A percentile compares a stretch with the other conserved stretches of the same genome.
Conservation (phyloP, 53 echinoderm and acorn worm species). For the Holothuria scabra region DNA sequence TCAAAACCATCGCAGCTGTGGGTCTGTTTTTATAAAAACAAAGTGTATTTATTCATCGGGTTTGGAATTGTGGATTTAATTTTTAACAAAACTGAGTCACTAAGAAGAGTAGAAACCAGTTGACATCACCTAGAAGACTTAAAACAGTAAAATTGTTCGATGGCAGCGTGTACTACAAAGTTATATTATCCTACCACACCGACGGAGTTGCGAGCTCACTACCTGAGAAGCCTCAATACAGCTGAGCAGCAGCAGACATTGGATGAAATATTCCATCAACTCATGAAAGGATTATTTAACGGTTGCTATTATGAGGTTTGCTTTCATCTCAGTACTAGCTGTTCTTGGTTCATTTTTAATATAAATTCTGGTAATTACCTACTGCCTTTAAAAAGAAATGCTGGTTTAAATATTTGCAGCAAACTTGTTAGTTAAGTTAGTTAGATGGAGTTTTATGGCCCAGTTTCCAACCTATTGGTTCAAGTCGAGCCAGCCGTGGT, state of each 20-base stretch:
- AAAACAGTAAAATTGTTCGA: neutral
- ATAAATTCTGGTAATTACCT: neutral
- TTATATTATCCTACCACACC: conserved; percentile 23
- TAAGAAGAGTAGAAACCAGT: neutral
- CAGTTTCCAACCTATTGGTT: no score
- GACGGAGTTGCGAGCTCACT: conserved; percentile 14
- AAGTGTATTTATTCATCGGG: no score
- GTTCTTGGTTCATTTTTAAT: neutral
- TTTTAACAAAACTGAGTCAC: no score
- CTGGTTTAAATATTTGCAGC: no score
- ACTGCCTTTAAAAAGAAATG: no score
- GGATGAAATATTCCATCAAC: conserved; percentile 84
- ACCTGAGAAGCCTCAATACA: conserved; percentile 6
- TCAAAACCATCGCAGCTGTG: no score
- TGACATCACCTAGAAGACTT: neutral
- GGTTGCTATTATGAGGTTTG: conserved; percentile 94
- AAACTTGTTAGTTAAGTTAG: no score
- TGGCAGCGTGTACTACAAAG: conserved; percentile 6
- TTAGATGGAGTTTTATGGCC: no score
- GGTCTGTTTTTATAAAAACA: no score
- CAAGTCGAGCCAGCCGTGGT: no score
- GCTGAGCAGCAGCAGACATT: conserved; percentile 73
- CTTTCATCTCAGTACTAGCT: neutral
- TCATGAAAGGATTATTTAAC: conserved; percentile 78
- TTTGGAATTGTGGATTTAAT: no score